Conservation (phyloP, 2,797 vertebrate genomes). For the Siniperca obscura region DNA sequence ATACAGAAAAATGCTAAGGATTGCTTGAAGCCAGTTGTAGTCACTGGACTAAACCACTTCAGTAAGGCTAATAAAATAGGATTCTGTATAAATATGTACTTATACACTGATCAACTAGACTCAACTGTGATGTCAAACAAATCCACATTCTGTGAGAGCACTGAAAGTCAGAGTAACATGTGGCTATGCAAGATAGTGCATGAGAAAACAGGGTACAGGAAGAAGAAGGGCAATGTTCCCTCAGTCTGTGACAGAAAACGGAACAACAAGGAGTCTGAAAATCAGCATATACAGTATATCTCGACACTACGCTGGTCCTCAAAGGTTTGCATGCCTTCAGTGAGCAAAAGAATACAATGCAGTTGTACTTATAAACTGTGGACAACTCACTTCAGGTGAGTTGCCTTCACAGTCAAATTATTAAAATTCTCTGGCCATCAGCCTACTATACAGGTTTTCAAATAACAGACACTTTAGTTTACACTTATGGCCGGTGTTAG, state of each 20-base stretch:
- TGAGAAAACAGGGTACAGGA: background rate
- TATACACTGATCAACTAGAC: constrained; percentile 22
- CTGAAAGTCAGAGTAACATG: constrained; percentile 18
- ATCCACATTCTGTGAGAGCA: constrained; percentile 15
- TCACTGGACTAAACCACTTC: constrained; percentile 14
- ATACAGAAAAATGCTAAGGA: constrained; percentile 21
- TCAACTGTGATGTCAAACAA: constrained; percentile 33
- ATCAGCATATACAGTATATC: background rate
- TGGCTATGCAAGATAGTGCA: constrained; percentile 12
- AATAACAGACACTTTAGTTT: constrained; percentile 30
- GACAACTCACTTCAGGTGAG: constrained; percentile 24
- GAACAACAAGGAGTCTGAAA: constrained; percentile 17
- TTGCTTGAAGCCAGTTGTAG: constrained; percentile 8
- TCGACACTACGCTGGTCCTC: background rate
- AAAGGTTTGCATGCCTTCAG: background rate
- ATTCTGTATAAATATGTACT: constrained; percentile 28
- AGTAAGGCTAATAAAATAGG: constrained; percentile 16
- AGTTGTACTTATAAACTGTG: background rate
- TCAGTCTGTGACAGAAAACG: constrained; percentile 8
- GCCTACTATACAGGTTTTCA: constrained; percentile 21
- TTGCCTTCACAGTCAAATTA: constrained; percentile 8
- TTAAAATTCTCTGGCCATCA: background rate
- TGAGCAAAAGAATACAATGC: background rate
- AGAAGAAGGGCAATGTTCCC: constrained; percentile 16
- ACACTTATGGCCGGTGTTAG: background rate